Base-by-base conservation (phyloP, 2,113 vertebrate genomes). In the Triplophysa siluroides region DNA sequence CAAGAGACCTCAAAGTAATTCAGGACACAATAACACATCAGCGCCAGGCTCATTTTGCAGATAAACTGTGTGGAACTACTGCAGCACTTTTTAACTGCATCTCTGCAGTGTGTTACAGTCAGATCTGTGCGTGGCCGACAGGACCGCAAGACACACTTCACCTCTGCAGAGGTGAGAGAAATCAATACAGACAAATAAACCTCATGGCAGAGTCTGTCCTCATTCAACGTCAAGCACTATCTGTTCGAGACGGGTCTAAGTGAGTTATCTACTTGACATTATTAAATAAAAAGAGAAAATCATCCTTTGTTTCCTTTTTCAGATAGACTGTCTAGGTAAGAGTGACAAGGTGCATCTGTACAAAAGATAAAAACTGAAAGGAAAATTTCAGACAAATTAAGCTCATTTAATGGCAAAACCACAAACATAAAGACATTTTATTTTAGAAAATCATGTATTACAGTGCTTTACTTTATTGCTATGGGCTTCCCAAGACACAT, bases 161-260 rank as follows among this genome's bases (percentile, higher is more conserved):
- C 78, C 75, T 80, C 54, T 83, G 50, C 81, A 43, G 81, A 78
- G 58, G 60, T 74, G 75, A 83, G 80, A 70, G 58, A 76, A 79
- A 85, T 85, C 84, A 73, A 83, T 85, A 79, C 33, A 79, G 79
- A 81, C 76, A 81, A 76, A 85, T 81, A 81, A 76, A 83, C 78
- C 65, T 79, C 9, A 41, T 60, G 76, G 76, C 77, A 79, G 76
- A 84, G 69, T 75, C 79, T 56, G 52, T 72, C 52, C 65, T 78
- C 58, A 69, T 60, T 81, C 79, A 54, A 12, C n/a, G 64, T 74
- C 80, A 84, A 81, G 79, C 56, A 60, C 70, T 74, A 78, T 81
- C 71, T 63, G 38, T 63, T 67, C 70, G 45, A 78, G 79, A 78
- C 73, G 67, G 38, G 6, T 60, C 21, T 43, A 62, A 72, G 18